Evolutionary conservation across 64 coral and sea anemone species (phyloP).

Genomic region (Montipora efflorescens): DNA sequence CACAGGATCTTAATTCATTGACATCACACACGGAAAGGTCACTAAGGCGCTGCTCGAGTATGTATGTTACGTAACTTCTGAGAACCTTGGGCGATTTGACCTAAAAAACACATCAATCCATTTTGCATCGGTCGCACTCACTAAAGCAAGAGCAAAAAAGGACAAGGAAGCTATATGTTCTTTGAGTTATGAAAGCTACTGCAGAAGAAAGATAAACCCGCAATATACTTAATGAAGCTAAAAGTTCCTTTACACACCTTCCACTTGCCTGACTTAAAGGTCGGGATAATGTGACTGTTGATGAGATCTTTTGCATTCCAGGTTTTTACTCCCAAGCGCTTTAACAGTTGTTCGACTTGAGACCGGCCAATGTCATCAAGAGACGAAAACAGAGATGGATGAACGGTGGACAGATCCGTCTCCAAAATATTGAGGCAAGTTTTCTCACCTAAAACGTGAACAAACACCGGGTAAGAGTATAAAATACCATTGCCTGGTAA

Average conservation of each 20-base stretch:
- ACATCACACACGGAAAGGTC: constrained; percentile 76
- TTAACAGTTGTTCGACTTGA: constrained; percentile 81
- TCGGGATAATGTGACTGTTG: constrained; percentile 86
- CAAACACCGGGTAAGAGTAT: not conserved
- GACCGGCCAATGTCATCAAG: constrained; percentile 80
- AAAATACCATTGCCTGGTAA: not conserved
- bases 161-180: too few relatives aligned
- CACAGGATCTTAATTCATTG: constrained; percentile 78
- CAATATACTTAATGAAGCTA: too few relatives aligned
- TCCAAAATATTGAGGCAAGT: constrained; percentile 44
- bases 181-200: too few relatives aligned
- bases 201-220: too few relatives aligned
- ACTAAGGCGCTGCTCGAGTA: constrained; percentile 55
- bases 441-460: constrained; percentile 38
- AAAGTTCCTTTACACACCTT: constrained; percentile 50
- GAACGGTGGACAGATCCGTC: constrained; percentile 66
- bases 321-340: constrained; percentile 75
- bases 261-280: constrained; percentile 79
- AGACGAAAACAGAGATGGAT: constrained; percentile 59
- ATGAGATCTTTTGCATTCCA: constrained; percentile 82
- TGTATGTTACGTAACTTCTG: constrained; percentile 78
- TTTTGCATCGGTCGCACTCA: not conserved
- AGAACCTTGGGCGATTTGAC: constrained; percentile 56
- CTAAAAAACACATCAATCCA: constrained; percentile 19
- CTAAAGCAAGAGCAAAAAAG: not conserved